Conservation (phyloP, 2,888 invertebrate species). For the Andrena hattorfiana region DNA sequence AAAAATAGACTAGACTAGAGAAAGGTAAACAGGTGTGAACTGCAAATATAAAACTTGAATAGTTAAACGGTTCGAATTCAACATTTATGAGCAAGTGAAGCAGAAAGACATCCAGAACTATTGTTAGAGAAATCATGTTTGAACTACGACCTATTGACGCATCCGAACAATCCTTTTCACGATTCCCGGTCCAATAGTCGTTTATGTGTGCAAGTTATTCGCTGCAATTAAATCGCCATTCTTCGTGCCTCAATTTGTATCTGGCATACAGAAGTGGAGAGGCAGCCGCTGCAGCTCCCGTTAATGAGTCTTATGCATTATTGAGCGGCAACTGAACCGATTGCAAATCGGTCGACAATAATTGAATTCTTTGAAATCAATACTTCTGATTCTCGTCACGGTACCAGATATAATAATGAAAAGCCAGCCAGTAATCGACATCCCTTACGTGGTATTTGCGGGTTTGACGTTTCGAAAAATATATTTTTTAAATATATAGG, state of each 20-base stretch:
- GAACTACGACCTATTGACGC: conserved; percentile 1
- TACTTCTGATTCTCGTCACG: not conserved
- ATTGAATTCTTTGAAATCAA: not conserved
- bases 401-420: not conserved
- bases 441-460: too few species aligned
- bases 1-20: not conserved
- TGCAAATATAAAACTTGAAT: not conserved
- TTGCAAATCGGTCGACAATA: not conserved
- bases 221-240: conserved; percentile 14
- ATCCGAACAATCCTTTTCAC: not conserved
- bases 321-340: not conserved
- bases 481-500: too few species aligned
- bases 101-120: too few species aligned
- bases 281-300: not conserved
- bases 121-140: too few species aligned
- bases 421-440: too few species aligned
- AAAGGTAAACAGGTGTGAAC: not conserved
- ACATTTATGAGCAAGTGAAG: too few species aligned
- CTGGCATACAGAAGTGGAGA: not conserved
- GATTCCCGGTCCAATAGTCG: not conserved
- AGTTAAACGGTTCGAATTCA: too few species aligned
- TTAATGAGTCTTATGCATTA: conserved; percentile 10
- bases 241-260: conserved; percentile 10
- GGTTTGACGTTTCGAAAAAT: too few species aligned
- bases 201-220: conserved; percentile 7